A percentile compares a stretch with the other conserved stretches of the same genome.
Evolutionary conservation across 2,113 vertebrate genomes (phyloP).

Genomic region (Danio rerio): DNA sequence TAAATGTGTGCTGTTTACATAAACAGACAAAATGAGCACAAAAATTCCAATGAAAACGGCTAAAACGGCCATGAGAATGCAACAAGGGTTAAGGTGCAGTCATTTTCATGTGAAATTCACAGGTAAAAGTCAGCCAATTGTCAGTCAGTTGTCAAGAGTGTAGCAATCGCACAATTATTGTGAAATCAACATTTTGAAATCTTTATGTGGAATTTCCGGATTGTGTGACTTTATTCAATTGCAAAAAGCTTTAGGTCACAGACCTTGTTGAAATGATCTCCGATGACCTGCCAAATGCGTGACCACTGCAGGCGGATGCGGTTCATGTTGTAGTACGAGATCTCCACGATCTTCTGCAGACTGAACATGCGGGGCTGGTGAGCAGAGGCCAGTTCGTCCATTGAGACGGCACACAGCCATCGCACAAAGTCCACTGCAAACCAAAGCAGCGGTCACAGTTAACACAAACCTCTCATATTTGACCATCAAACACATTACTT

Average conservation of each 20-base stretch:
- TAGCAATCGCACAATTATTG: too few relatives aligned
- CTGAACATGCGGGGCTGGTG: slow-evolving; percentile 98
- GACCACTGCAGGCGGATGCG: slow-evolving; percentile 98
- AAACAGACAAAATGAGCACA: too few relatives aligned
- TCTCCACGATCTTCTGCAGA: slow-evolving; percentile 98
- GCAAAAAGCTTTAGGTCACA: background rate
- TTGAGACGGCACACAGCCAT: slow-evolving; percentile 95
- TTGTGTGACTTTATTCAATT: too few relatives aligned
- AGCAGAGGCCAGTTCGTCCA: slow-evolving; percentile 94
- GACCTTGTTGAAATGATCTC: slow-evolving; percentile 98
- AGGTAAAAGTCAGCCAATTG: too few relatives aligned
- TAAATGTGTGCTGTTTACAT: too few relatives aligned
- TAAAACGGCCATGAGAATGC: too few relatives aligned
- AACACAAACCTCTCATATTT: background rate
- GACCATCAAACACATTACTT: background rate
- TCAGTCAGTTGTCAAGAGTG: too few relatives aligned
- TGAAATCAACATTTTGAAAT: too few relatives aligned
- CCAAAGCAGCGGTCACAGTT: slow-evolving; percentile 12
- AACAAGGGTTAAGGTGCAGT: too few relatives aligned
- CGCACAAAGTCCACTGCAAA: slow-evolving; percentile 93
- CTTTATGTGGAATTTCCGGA: too few relatives aligned
- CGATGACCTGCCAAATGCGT: slow-evolving; percentile 97
- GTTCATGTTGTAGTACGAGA: slow-evolving; percentile 99
- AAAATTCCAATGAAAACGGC: too few relatives aligned
- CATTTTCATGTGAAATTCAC: too few relatives aligned